phyloP scores from a whole-genome alignment of 2,113 vertebrate species.

The Ia io region DNA sequence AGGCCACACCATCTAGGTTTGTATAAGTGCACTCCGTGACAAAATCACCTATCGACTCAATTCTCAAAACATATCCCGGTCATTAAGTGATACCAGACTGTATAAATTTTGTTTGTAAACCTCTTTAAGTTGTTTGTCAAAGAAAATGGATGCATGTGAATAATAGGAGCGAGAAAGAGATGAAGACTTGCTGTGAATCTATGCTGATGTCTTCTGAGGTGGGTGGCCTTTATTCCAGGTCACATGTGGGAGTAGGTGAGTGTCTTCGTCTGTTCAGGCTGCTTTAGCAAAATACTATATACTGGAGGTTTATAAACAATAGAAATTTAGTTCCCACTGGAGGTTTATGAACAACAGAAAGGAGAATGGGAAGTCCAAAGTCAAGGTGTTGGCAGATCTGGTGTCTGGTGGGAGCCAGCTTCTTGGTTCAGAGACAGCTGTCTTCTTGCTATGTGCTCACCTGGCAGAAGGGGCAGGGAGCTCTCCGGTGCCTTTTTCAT shows the following conservation, averaged over 20 bases:
- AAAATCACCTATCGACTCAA: too few relatives aligned
- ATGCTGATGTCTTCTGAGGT: not conserved
- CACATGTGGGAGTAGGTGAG: rapidly evolving
- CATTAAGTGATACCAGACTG: not conserved
- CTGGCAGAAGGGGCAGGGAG: not conserved
- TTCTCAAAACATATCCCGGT: not conserved
- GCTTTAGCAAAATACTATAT: not conserved
- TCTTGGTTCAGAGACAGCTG: rapidly evolving
- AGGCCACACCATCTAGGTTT: not conserved
- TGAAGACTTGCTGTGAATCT: not conserved
- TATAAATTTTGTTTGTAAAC: not conserved
- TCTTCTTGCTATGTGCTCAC: not conserved
- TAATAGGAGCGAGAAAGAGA: not conserved
- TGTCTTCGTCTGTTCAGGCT: not conserved
- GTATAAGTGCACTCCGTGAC: too few relatives aligned
- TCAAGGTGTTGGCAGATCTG: not conserved
- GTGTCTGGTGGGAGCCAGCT: not conserved
- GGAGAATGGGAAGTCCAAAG: not conserved
- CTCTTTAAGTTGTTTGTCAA: not conserved
- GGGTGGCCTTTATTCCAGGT: not conserved
- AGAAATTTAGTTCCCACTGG: not conserved
- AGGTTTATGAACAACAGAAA: not conserved
- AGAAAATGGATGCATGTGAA: not conserved
- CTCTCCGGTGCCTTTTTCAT: not conserved
- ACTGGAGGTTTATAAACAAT: not conserved